A percentile compares a stretch with the other conserved stretches of the same genome.
Evolutionary conservation across 92 coral and sea anemone species (phyloP).

Genomic region (Bergia puertoricense): DNA sequence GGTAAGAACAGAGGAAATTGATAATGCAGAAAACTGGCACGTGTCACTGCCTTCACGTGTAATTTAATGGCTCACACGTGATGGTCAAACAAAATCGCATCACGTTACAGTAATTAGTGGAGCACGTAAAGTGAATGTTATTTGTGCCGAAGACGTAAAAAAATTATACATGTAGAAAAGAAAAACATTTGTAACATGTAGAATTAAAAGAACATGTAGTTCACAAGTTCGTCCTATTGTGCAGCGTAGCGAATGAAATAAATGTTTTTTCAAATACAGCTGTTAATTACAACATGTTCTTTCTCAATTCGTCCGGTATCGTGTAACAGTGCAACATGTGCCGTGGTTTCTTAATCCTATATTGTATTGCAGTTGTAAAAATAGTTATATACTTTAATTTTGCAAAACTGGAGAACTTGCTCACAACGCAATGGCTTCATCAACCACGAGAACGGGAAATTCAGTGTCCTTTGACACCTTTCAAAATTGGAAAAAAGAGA

Average conservation of each 20-base stretch:
- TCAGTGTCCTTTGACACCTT: constrained; percentile 24
- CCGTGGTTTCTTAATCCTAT: not conserved
- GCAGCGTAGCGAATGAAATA: no score
- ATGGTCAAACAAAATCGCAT: not conserved
- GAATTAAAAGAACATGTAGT: not conserved
- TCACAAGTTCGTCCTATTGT: no score
- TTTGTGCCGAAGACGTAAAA: not conserved
- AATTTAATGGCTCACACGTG: not conserved
- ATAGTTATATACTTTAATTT: not conserved
- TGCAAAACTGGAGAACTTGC: constrained; percentile 1
- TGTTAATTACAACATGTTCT: constrained; percentile 2
- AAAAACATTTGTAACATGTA: constrained; percentile 7
- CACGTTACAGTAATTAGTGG: not conserved
- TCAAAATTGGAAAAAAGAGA: constrained; percentile 23
- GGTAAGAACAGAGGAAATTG: no score
- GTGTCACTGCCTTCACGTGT: not conserved
- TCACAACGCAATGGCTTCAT: constrained; percentile 12
- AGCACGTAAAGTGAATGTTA: not conserved
- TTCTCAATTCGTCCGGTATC: not conserved
- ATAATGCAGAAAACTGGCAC: not conserved
- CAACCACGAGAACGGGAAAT: constrained; percentile 29
- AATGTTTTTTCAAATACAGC: no score
- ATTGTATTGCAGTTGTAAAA: not conserved
- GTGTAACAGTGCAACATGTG: no score
- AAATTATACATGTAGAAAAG: not conserved